Percentiles rank a stretch among this genome's conserved stretches.
phyloP scores from a whole-genome alignment of 2,113 vertebrate species.

The Mystacornis crossleyi region DNA sequence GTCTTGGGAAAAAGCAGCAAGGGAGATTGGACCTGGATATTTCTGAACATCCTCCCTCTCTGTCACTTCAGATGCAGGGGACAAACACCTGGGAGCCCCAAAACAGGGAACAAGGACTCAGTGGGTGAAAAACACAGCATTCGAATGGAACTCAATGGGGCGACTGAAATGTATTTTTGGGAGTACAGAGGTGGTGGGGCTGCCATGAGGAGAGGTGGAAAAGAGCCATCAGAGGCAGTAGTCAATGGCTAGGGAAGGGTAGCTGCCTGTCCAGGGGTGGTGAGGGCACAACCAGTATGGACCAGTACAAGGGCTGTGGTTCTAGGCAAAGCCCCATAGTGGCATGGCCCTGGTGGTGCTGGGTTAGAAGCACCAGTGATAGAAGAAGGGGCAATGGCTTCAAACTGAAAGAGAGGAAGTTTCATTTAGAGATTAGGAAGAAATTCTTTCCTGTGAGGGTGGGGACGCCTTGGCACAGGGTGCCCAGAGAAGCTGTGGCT shows the following conservation, averaged over 20 bases:
- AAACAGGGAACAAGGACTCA: background rate
- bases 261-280: background rate
- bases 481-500: background rate
- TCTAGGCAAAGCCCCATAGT: background rate
- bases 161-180: background rate
- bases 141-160: fast-evolving
- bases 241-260: background rate
- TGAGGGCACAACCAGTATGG: background rate
- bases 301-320: background rate
- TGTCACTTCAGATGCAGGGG: background rate
- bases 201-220: background rate
- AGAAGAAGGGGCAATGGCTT: background rate
- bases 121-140: background rate
- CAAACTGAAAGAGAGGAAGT: background rate
- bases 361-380: background rate
- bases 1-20: background rate
- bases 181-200: background rate
- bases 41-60: background rate
- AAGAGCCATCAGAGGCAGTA: background rate
- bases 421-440: background rate
- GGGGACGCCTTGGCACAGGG: background rate
- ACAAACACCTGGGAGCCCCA: background rate
- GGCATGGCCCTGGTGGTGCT: background rate
- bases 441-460: background rate
- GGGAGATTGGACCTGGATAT: background rate